Evolutionary conservation across 2,113 vertebrate species (phyloP).

Genomic region (Amphilophus citrinellus): DNA sequence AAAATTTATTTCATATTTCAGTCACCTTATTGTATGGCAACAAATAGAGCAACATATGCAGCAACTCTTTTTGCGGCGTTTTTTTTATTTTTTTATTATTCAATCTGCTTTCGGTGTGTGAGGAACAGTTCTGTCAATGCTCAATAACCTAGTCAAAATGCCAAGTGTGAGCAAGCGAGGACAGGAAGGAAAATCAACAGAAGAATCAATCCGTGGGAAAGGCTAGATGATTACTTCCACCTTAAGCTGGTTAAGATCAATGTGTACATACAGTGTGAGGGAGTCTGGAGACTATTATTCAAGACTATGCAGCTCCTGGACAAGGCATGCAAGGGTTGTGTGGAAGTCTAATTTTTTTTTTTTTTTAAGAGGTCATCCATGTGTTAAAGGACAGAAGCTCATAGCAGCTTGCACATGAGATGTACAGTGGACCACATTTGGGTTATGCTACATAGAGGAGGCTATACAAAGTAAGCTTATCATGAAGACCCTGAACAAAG

Average conservation of each 20-base stretch:
- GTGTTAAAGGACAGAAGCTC: slow-evolving; percentile 18
- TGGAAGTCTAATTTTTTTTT: slow-evolving; percentile 35
- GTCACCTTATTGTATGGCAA: slow-evolving; percentile 28
- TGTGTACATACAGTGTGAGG: slow-evolving; percentile 26
- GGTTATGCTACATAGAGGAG: not conserved
- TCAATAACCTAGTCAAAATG: slow-evolving; percentile 67
- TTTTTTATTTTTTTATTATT: slow-evolving; percentile 15
- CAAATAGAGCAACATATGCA: slow-evolving; percentile 23
- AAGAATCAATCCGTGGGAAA: slow-evolving; percentile 66
- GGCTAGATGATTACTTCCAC: slow-evolving; percentile 68
- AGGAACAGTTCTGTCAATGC: slow-evolving; percentile 39
- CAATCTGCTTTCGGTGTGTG: slow-evolving; percentile 36
- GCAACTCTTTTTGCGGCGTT: not conserved
- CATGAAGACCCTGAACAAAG: not conserved
- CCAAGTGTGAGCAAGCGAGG: slow-evolving; percentile 54
- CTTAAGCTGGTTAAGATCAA: slow-evolving; percentile 67
- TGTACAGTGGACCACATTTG: not conserved
- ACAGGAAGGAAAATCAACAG: slow-evolving; percentile 56
- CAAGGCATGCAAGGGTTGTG: not conserved
- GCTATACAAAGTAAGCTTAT: not conserved
- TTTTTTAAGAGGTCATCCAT: slow-evolving; percentile 14
- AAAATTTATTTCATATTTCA: slow-evolving; percentile 43
- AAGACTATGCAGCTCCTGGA: slow-evolving; percentile 42
- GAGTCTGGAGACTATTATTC: slow-evolving; percentile 49
- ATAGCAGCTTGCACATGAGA: not conserved